Conservation (phyloP, 2,113 vertebrate genomes). For the Nannobrachium achirus region DNA sequence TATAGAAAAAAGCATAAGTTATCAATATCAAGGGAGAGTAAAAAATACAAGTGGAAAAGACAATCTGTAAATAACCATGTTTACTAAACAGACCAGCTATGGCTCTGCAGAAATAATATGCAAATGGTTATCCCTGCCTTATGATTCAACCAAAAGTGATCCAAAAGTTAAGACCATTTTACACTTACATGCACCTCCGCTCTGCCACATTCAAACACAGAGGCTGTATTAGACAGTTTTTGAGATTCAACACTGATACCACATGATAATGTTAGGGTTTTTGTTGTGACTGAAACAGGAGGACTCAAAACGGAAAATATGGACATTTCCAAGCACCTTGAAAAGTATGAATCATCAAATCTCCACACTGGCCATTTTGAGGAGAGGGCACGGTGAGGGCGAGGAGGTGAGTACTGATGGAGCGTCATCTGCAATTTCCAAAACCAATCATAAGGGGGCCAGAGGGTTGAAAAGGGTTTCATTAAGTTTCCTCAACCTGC, state of each 20-base stretch:
- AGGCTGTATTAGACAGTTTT: conserved; percentile 69
- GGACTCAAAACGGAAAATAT: conserved; percentile 65
- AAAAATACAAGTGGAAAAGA: conserved; percentile 75
- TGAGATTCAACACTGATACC: conserved; percentile 76
- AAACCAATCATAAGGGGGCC: conserved; percentile 60
- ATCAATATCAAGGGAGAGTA: conserved; percentile 75
- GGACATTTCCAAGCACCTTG: conserved; percentile 74
- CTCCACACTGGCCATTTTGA: conserved; percentile 68
- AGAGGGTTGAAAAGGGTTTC: conserved; percentile 59
- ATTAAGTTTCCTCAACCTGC: conserved; percentile 60
- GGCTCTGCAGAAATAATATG: conserved; percentile 75
- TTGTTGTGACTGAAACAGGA: conserved; percentile 64
- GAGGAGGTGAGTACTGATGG: conserved; percentile 42
- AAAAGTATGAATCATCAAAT: conserved; percentile 80
- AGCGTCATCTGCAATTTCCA: conserved; percentile 51
- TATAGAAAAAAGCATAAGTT: conserved; percentile 77
- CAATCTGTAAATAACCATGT: conserved; percentile 77
- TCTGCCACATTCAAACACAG: conserved; percentile 79
- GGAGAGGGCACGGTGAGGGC: conserved; percentile 57
- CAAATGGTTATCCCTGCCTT: conserved; percentile 74
- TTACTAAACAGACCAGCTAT: conserved; percentile 75
- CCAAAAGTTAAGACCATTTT: conserved; percentile 74
- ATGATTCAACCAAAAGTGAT: conserved; percentile 72
- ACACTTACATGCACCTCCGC: conserved; percentile 76
- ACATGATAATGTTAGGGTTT: conserved; percentile 67